A percentile compares a stretch with the other conserved stretches of the same genome.
These are phyloP conservation scores for Mormyrus hasselquistii DNA, from an alignment of 2,797 vertebrate genomes.

Conservation along the genomic window DNA sequence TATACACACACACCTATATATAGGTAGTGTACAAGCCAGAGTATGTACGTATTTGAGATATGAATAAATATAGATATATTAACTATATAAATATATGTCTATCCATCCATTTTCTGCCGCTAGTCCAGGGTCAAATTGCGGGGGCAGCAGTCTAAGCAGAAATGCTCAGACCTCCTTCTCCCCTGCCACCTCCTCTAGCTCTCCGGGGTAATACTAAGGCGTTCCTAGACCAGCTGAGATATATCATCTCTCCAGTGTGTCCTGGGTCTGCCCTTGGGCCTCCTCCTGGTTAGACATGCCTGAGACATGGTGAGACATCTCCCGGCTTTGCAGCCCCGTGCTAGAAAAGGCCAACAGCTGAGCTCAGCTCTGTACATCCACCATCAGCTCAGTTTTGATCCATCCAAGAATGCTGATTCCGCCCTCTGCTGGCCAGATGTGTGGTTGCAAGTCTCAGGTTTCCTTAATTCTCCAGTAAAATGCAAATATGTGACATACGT, in stretches of 20 bases:
- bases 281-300: conserved; percentile 16
- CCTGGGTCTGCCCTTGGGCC: neutral
- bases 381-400: neutral
- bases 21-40: neutral
- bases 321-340: conserved; percentile 1
- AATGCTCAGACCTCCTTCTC: neutral
- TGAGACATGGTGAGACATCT: conserved; percentile 52
- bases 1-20: too few species aligned
- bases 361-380: neutral
- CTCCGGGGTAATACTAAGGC: neutral
- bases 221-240: neutral
- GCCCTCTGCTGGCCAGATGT: conserved; percentile 31
- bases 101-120: neutral
- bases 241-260: neutral
- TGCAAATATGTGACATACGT: neutral
- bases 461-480: neutral
- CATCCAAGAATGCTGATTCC: neutral
- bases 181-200: neutral
- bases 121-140: neutral
- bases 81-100: neutral
- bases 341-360: neutral
- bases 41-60: neutral
- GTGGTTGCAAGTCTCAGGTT: neutral
- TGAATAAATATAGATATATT: neutral
- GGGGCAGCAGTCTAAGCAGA: neutral